phyloP scores from a whole-genome alignment of 2,113 vertebrate genomes.

The Procavia capensis region DNA sequence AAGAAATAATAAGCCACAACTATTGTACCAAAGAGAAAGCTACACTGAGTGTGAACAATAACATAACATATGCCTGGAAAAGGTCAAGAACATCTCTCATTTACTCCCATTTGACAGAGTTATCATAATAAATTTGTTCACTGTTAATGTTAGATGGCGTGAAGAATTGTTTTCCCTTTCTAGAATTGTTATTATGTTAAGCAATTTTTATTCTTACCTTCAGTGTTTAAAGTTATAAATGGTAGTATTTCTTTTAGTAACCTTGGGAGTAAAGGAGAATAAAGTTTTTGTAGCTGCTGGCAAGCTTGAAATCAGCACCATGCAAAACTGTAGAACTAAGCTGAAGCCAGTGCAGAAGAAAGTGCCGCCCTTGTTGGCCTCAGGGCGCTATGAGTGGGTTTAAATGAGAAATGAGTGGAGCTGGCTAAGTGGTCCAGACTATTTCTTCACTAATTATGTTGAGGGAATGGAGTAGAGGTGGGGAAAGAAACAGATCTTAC shows the following conservation, averaged over 20 bases:
- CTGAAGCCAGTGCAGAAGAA: constrained; percentile 76
- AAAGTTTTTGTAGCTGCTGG: constrained; percentile 59
- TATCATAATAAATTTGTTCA: constrained; percentile 47
- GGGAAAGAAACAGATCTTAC: background rate
- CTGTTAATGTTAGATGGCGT: constrained; percentile 30
- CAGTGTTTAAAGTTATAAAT: constrained; percentile 32
- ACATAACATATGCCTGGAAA: constrained; percentile 68
- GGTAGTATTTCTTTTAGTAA: constrained; percentile 69
- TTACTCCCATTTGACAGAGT: constrained; percentile 29
- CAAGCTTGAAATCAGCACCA: constrained; percentile 54
- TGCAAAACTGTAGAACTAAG: constrained; percentile 76
- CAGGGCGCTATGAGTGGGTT: constrained; percentile 64
- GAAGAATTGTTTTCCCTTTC: constrained; percentile 29
- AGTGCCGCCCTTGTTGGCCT: constrained; percentile 72
- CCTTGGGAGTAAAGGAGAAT: constrained; percentile 77
- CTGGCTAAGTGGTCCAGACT: constrained; percentile 44
- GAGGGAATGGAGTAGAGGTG: background rate
- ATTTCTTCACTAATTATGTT: constrained; percentile 44
- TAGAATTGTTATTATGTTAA: constrained; percentile 48
- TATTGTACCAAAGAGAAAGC: constrained; percentile 67
- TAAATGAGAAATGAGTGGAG: constrained; percentile 66
- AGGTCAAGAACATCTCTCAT: constrained; percentile 69
- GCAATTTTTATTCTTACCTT: background rate
- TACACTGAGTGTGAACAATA: constrained; percentile 49
- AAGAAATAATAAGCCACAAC: constrained; percentile 46